These are phyloP conservation scores for Hypsibius dujardini DNA, from an alignment of 1,140 invertebrate species.

Conservation along the genomic window DNA sequence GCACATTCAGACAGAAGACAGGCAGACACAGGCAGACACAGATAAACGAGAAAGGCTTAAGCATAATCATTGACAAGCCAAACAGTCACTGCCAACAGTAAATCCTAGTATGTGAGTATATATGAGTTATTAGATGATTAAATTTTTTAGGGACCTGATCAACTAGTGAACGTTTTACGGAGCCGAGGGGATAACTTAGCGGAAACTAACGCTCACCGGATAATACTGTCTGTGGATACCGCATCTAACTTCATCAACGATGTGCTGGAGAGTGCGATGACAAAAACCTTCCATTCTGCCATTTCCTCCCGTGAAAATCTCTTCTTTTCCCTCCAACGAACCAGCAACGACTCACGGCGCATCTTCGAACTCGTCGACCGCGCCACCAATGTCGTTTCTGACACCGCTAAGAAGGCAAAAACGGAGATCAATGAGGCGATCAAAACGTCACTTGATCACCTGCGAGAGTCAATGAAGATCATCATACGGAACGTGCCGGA, in stretches of 20 bases:
- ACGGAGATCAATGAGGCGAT: conserved; percentile 7
- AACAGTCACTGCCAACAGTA: too few species aligned
- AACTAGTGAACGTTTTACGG: background rate
- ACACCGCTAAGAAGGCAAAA: conserved; percentile 11
- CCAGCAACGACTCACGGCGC: background rate
- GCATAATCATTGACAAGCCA: too few species aligned
- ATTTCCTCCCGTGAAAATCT: background rate
- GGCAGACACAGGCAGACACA: too few species aligned
- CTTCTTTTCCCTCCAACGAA: conserved; percentile 2
- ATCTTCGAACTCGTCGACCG: conserved; percentile 1
- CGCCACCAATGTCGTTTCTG: background rate
- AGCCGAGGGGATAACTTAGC: background rate
- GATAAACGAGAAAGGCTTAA: too few species aligned
- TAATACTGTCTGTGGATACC: background rate
- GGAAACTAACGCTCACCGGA: conserved; percentile 1
- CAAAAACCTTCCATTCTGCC: background rate
- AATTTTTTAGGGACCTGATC: background rate
- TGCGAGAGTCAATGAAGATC: conserved; percentile 7
- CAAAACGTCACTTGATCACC: background rate
- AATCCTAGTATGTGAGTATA: too few species aligned
- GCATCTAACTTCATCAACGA: conserved; percentile 11
- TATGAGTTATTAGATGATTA: too few species aligned
- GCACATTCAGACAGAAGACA: too few species aligned
- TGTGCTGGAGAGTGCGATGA: conserved; percentile 4
- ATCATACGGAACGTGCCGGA: background rate